Evolutionary conservation across 2,113 vertebrate species (phyloP).

Genomic region (Numida meleagris): DNA sequence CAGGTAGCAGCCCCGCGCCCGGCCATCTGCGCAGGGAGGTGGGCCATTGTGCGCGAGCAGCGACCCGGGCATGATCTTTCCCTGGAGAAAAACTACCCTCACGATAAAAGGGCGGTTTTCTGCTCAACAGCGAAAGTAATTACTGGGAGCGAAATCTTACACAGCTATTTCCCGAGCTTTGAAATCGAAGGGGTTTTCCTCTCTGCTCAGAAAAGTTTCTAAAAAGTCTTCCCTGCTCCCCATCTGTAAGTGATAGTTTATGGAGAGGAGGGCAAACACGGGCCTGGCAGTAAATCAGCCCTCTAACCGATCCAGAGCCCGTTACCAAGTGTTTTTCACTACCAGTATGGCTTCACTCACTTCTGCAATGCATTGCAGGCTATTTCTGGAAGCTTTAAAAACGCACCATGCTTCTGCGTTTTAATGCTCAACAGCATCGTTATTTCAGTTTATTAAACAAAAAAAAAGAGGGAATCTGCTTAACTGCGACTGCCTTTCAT

Average conservation of each 20-base stretch:
- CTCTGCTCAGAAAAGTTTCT: not conserved
- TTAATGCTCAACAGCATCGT: slow-evolving; percentile 57
- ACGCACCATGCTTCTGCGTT: slow-evolving; percentile 43
- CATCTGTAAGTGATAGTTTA: slow-evolving; percentile 13
- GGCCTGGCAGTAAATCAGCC: slow-evolving; percentile 43
- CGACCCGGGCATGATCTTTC: not conserved
- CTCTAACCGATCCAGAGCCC: slow-evolving; percentile 32
- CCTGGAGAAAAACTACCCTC: not conserved
- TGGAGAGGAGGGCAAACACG: not conserved
- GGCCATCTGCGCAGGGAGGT: not conserved
- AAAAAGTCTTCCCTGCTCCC: not conserved
- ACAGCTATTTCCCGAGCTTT: not conserved
- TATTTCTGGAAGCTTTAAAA: slow-evolving; percentile 70
- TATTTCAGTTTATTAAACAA: slow-evolving; percentile 59
- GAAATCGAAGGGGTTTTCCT: not conserved
- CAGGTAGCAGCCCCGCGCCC: not conserved
- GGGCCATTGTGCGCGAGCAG: not conserved
- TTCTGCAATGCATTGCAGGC: slow-evolving; percentile 40
- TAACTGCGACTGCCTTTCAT: slow-evolving; percentile 26
- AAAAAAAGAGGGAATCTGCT: not conserved
- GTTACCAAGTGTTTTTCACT: slow-evolving; percentile 54
- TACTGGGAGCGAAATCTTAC: not conserved
- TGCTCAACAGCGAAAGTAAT: not conserved
- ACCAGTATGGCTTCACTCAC: slow-evolving; percentile 48
- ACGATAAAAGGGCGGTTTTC: not conserved